Evolutionary conservation across 1,140 invertebrate genomes (phyloP).

Genomic region (Zophobas atratus): DNA sequence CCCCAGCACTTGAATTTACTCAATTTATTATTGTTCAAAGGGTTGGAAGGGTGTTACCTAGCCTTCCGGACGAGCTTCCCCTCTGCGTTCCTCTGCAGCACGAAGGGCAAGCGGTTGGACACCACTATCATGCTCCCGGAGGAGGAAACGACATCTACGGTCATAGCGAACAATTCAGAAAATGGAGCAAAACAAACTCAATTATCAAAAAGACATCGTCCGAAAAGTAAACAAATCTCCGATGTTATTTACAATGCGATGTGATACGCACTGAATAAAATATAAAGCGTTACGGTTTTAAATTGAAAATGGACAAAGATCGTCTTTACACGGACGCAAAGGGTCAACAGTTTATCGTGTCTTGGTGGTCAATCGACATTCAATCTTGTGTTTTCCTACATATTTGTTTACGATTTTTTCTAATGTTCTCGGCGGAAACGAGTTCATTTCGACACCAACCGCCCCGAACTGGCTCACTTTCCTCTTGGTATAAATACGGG

Average conservation of each 20-base stretch:
- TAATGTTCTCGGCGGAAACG: constrained; percentile 3
- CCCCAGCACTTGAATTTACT: constrained; percentile 79
- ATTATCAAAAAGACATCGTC: constrained; percentile 37
- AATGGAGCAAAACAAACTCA: constrained; percentile 13
- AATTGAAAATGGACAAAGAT: constrained; percentile 51
- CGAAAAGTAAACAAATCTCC: constrained; percentile 39
- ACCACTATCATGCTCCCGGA: constrained; percentile 88
- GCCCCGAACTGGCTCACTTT: constrained; percentile 28
- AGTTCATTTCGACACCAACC: constrained; percentile 23
- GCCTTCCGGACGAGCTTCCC: constrained; percentile 83
- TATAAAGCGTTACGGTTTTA: constrained; percentile 42
- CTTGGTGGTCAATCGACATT: constrained; percentile 44
- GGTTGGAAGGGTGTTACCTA: constrained; percentile 73
- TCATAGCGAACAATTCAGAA: constrained; percentile 27
- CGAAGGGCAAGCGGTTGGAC: constrained; percentile 91
- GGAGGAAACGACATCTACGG: constrained; percentile 67
- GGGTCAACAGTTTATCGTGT: constrained; percentile 45
- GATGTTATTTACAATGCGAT: constrained; percentile 12
- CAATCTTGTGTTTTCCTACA: constrained; percentile 33
- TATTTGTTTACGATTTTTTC: constrained; percentile 40
- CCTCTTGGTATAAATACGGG: not conserved
- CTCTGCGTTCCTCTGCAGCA: constrained; percentile 82
- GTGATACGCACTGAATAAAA: constrained; percentile 40
- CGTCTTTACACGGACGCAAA: constrained; percentile 45
- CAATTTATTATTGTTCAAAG: not conserved